A percentile compares a stretch with the other conserved stretches of the same genome.
Evolutionary conservation across 2,888 invertebrate genomes (phyloP).

Genomic region (Glaucopsyche alexis): DNA sequence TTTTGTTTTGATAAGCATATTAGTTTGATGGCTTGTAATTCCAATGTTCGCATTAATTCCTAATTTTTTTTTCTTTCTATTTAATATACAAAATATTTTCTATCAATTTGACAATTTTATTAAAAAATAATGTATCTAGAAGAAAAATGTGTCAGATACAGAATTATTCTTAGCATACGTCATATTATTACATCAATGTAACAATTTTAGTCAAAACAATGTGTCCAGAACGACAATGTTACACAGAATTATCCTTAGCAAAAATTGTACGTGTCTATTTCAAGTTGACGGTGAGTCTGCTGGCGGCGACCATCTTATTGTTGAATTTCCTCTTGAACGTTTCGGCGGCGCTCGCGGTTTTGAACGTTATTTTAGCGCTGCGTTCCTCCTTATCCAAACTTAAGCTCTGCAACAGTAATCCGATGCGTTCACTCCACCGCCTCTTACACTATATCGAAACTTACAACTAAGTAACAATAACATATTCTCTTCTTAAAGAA

Average conservation of each 20-base stretch:
- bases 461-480: slow-evolving; percentile 13
- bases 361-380: slow-evolving; percentile 67
- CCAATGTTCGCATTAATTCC: not conserved
- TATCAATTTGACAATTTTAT: not conserved
- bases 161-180: not conserved
- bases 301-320: slow-evolving; percentile 75
- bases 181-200: too few species aligned
- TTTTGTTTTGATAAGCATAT: too few species aligned
- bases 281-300: slow-evolving; percentile 59
- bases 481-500: not conserved
- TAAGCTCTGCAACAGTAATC: slow-evolving; percentile 68
- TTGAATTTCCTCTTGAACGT: slow-evolving; percentile 70
- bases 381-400: slow-evolving; percentile 67
- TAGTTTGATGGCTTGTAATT: too few species aligned
- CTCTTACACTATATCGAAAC: slow-evolving; percentile 36
- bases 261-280: slow-evolving; percentile 29
- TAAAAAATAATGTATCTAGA: not conserved
- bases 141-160: not conserved
- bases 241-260: not conserved
- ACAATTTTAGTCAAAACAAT: too few species aligned
- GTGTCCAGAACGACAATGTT: too few species aligned
- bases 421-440: slow-evolving; percentile 39
- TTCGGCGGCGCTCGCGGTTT: slow-evolving; percentile 60
- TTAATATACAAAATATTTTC: not conserved
- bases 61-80: not conserved